phyloP scores from a whole-genome alignment of 2,113 vertebrate genomes.

The Myocastor coypus region DNA sequence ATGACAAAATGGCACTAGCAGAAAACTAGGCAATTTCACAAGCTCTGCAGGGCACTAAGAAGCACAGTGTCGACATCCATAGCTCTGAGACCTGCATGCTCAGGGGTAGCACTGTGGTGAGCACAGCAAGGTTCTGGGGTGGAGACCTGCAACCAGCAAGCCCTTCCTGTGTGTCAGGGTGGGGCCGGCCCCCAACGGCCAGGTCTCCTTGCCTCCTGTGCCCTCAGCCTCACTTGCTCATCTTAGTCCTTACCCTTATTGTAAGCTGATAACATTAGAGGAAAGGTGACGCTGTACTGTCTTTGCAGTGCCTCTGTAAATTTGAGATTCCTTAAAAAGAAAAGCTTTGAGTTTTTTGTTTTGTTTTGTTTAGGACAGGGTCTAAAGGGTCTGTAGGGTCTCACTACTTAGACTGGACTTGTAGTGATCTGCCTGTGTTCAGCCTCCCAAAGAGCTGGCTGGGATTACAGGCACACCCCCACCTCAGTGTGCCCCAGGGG shows the following conservation, averaged over 20 bases:
- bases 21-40: conserved; percentile 9
- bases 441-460: no score
- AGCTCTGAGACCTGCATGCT: not conserved
- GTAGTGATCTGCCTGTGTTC: no score
- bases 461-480: no score
- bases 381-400: no score
- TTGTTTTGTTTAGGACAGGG: no score
- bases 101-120: not conserved
- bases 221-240: not conserved
- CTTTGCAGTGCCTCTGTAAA: conserved; percentile 11
- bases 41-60: not conserved
- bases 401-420: no score
- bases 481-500: no score
- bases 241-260: not conserved
- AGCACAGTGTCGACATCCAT: not conserved
- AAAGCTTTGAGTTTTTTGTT: not conserved
- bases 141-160: not conserved
- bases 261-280: not conserved
- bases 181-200: not conserved
- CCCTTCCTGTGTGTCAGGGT: not conserved
- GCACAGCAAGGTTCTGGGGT: not conserved
- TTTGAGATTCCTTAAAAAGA: conserved; percentile 51
- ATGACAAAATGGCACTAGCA: not conserved
- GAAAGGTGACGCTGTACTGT: not conserved
- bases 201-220: not conserved